Evolutionary conservation across 1,140 invertebrate genomes (phyloP).

Genomic region (Caenorhabditis tropicalis): DNA sequence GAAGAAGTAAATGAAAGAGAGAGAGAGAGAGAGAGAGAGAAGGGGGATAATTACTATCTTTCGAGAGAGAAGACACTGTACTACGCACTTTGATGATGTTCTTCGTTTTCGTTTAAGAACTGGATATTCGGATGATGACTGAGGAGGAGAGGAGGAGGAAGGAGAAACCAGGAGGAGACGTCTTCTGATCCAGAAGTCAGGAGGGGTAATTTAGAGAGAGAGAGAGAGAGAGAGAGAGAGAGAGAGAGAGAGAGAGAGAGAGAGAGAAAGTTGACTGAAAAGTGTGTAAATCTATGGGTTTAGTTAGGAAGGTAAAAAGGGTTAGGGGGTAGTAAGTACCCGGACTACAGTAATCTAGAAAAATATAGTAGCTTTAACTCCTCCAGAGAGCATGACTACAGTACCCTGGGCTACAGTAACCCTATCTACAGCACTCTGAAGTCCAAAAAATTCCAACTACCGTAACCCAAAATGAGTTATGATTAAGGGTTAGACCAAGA

Average conservation of each 20-base stretch:
- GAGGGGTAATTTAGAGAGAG: background rate
- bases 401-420: too few species aligned
- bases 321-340: too few species aligned
- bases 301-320: too few species aligned
- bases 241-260: background rate
- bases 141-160: background rate
- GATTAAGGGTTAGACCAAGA: too few species aligned
- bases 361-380: too few species aligned
- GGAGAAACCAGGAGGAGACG: background rate
- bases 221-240: too few species aligned
- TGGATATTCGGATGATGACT: background rate
- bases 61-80: background rate
- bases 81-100: conserved; percentile 31
- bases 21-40: background rate
- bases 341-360: too few species aligned
- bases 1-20: background rate
- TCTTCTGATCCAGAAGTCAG: background rate
- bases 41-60: conserved; percentile 25
- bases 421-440: too few species aligned
- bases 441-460: too few species aligned
- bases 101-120: conserved; percentile 1
- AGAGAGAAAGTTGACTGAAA: background rate
- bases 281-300: background rate
- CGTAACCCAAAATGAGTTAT: too few species aligned
- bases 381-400: too few species aligned